These are phyloP conservation scores for Epizoanthus fatuus DNA, from an alignment of 92 coral and sea anemone species.

Conservation along the genomic window DNA sequence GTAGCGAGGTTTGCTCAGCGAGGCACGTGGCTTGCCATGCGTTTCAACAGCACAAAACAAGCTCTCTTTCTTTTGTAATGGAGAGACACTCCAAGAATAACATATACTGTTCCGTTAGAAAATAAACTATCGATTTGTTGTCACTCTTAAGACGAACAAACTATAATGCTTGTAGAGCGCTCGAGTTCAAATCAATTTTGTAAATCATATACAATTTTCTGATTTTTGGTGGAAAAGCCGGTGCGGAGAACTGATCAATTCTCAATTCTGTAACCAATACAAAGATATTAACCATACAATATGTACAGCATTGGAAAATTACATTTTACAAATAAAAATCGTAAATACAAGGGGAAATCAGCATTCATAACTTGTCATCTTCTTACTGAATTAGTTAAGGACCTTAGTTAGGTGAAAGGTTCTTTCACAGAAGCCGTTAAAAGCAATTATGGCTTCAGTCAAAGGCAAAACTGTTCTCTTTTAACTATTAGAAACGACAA, in stretches of 20 bases:
- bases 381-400: constrained; percentile 36
- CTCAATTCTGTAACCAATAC: no score
- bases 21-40: constrained; percentile 16
- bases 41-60: constrained; percentile 16
- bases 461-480: constrained; percentile 14
- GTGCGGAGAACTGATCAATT: background rate
- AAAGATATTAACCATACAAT: background rate
- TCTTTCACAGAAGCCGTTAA: constrained; percentile 32
- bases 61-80: constrained; percentile 20
- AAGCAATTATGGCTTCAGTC: constrained; percentile 23
- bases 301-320: background rate
- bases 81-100: constrained; percentile 11
- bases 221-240: background rate
- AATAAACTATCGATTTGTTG: constrained; percentile 35
- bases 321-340: background rate
- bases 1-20: background rate
- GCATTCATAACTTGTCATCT: constrained; percentile 26
- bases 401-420: constrained; percentile 29
- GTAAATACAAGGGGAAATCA: constrained; percentile 13
- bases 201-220: background rate
- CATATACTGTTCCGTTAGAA: constrained; percentile 37
- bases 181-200: background rate
- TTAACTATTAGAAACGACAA: constrained; percentile 2
- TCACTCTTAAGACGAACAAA: constrained; percentile 8
- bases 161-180: background rate